Base-by-base conservation (phyloP, 2,888 invertebrate genomes). In the Blera fallax region DNA sequence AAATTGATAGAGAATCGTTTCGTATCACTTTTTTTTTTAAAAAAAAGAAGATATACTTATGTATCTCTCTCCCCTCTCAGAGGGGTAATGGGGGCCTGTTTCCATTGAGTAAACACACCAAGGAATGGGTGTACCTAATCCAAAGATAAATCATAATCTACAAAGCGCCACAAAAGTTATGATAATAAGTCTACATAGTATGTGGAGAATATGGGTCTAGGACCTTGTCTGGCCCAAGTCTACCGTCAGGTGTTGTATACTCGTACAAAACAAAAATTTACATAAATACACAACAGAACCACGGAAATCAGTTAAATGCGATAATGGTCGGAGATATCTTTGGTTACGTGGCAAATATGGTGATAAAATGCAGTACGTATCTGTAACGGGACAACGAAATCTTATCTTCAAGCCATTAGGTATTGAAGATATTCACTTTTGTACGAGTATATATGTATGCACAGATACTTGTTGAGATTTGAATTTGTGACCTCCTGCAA, bases 91-190 rank as follows among this genome's bases (percentile, higher is more conserved):
- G 29, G 45, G 64, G 64, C 45, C 56, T 40, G 64, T 32, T 64
- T 29, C 58, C 58, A 32, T 10, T 21, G n/a, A 32, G 58, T 58
- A 70, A 58, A 70, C 70, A 58, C 21, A 21, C 10, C 43, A 48
- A 58, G 34, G 34, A 60, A 72, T 29, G 60, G 27, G 48, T 70
- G 60, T 60, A 60, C n/a, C 62, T 62, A 40, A 40, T 7, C 40
- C 7, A 65, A 74, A 74, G 74, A 74, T 74, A 74, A 74, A 74
- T 74, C 74, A 52, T 52, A 74, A 74, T 74, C 74, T 40, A 54
- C 34, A 64, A 64, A 64, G 50, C 11, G 37, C 50, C 62, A 50
- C 62, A 52, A 27, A 72, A 48, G 10, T 50, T 72, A 52, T 43
- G 62, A 74, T 74, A 74, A 74, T 74, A 73, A 60, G 60, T 11